Percentiles rank a stretch among this genome's conserved stretches.
These are phyloP conservation scores for Entomobrya proxima DNA, from an alignment of 2,888 invertebrate genomes.

Conservation along the genomic window DNA sequence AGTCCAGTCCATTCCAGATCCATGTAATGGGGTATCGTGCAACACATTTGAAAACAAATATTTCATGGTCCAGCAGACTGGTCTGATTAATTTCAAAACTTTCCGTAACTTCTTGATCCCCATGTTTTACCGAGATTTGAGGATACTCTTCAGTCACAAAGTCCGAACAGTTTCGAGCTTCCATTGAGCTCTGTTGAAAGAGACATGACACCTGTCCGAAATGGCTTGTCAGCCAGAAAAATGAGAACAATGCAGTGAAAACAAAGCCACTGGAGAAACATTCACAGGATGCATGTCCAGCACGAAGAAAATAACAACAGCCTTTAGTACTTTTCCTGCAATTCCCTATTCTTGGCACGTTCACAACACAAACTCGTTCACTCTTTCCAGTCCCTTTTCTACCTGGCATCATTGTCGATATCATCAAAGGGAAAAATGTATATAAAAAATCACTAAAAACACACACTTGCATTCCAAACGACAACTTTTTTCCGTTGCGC, in stretches of 20 bases:
- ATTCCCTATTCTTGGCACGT: not conserved
- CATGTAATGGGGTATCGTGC: slow-evolving; percentile 64
- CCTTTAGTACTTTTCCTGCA: not conserved
- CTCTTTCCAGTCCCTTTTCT: not conserved
- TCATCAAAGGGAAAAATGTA: not conserved
- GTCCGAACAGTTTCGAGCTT: slow-evolving; percentile 43
- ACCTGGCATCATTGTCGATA: not conserved
- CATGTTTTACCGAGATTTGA: slow-evolving; percentile 39
- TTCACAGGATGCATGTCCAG: not conserved
- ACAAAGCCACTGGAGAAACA: not conserved
- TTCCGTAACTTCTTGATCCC: slow-evolving; percentile 21
- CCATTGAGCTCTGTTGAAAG: slow-evolving; percentile 36
- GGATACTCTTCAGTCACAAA: slow-evolving; percentile 43
- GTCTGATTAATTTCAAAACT: slow-evolving; percentile 48
- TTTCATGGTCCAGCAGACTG: slow-evolving; percentile 32
- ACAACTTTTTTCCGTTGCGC: not conserved
- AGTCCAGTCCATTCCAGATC: slow-evolving; percentile 31
- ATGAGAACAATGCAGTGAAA: slow-evolving; percentile 3
- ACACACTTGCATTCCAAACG: no score
- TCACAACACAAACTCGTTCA: not conserved
- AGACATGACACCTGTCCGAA: slow-evolving; percentile 21
- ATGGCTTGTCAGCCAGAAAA: slow-evolving; percentile 39
- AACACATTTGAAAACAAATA: slow-evolving; percentile 58
- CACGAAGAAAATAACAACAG: not conserved
- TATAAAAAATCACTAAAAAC: not conserved